These are phyloP conservation scores for Lottia gigantea DNA, from an alignment of 2,888 invertebrate genomes.

Conservation along the genomic window DNA sequence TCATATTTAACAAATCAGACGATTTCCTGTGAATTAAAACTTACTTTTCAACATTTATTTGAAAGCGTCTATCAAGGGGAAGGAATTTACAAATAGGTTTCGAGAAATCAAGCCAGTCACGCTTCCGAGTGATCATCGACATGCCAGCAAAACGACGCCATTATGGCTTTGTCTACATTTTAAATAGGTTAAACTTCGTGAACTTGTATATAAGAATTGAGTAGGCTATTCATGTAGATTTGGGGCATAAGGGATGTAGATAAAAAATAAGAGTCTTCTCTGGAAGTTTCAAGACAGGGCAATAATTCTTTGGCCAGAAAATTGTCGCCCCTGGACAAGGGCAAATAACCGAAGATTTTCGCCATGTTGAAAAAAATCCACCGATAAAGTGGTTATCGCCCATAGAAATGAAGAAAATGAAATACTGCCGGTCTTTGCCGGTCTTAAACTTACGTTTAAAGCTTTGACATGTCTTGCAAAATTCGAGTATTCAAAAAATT, in stretches of 20 bases:
- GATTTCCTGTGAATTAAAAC: no score
- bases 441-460: conserved; percentile 10
- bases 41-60: no score
- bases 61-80: no score
- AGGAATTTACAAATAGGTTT: no score
- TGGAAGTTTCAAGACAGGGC: background rate
- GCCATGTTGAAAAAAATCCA: conserved; percentile 34
- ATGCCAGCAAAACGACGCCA: background rate
- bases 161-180: conserved; percentile 8
- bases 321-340: conserved; percentile 45
- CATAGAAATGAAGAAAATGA: conserved; percentile 23
- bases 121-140: no score
- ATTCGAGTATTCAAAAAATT: background rate
- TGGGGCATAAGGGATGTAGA: background rate
- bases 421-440: background rate
- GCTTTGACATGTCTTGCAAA: conserved; percentile 14
- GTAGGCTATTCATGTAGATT: no score
- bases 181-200: background rate
- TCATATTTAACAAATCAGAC: no score
- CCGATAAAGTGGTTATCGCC: conserved; percentile 37
- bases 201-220: no score
- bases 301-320: conserved; percentile 21
- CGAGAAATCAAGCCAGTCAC: no score
- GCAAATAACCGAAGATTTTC: conserved; percentile 36
- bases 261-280: background rate